Base-by-base conservation (phyloP, 2,113 vertebrate genomes). In the Tupaia chinensis region DNA sequence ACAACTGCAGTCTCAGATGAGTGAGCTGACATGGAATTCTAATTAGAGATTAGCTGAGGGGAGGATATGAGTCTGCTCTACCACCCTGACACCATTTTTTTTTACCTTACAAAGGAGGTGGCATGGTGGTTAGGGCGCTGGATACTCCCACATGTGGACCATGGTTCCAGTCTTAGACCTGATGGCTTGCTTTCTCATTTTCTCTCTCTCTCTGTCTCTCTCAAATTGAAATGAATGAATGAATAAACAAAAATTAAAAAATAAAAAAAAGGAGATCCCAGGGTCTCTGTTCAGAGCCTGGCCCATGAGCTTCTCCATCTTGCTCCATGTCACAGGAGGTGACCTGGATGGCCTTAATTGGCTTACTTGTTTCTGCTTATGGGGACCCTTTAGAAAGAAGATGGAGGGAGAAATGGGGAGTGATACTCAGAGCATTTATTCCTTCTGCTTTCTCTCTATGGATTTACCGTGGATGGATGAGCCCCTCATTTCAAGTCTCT, bases 1-100 rank as follows among this genome's bases (percentile, higher is more conserved):
- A 27, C 2, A 15, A 23, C 20, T 29, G 8, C 25, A 23, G 60
- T 29, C 7, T 20, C 27, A 32, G 91, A 20, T 61, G 72, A 7
- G 44, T 6, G 56, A 54, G 23, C 10, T 29, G 12, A 1, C 9
- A 17, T 16, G 2, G 56, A 85, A 22, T 15, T 89, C 54, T 53
- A 1, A 9, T 5, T n/a, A n/a, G 76, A n/a, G 23, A 29, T 6
- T 5, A 81, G n/a, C 53, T 15, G 34, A 79, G 3, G 3, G 34
- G 9, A 22, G 10, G 19, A 10, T 0, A 1, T 65, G 56, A 4
- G 16, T 54, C 15, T 17, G 3, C 13, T 56, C 1, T 61, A 16
- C 32, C 29, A 20, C 82, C n/a, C 58, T 22, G 10, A 11, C 6
- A 14, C 4, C 4, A 0, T 2, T 23, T 65, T 70, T 70, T 32